Conservation (phyloP, 1,140 invertebrate species). For the Heliconius eleuchia region DNA sequence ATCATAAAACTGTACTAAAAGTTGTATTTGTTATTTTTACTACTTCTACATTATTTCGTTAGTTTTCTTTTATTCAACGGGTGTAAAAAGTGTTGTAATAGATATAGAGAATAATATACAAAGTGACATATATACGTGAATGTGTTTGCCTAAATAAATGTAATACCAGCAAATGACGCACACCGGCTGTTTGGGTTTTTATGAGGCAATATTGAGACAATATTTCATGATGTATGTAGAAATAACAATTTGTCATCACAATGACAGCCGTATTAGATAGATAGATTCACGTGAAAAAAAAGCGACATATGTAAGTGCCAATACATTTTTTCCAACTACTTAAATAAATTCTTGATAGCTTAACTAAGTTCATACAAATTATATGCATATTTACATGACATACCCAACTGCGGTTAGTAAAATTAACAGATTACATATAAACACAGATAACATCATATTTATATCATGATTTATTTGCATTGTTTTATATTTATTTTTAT, state of each 20-base stretch:
- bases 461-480: no score
- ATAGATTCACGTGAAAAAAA: no score
- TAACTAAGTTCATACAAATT: no score
- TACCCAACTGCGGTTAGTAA: no score
- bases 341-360: no score
- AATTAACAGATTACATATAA: no score
- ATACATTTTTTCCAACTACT: no score
- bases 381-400: no score
- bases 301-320: no score
- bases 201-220: slow-evolving; percentile 7
- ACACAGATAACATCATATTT: no score
- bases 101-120: neutral
- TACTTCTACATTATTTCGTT: neutral
- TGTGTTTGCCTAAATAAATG: neutral
- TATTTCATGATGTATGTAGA: neutral
- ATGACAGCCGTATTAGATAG: neutral
- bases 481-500: no score
- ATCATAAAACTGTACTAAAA: neutral
- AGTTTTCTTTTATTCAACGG: neutral
- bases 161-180: neutral
- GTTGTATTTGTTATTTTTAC: neutral
- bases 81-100: neutral
- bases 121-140: neutral
- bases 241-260: neutral
- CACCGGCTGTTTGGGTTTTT: neutral